These are phyloP conservation scores for Scleropages formosus DNA, from an alignment of 2,797 vertebrate species.

Conservation along the genomic window DNA sequence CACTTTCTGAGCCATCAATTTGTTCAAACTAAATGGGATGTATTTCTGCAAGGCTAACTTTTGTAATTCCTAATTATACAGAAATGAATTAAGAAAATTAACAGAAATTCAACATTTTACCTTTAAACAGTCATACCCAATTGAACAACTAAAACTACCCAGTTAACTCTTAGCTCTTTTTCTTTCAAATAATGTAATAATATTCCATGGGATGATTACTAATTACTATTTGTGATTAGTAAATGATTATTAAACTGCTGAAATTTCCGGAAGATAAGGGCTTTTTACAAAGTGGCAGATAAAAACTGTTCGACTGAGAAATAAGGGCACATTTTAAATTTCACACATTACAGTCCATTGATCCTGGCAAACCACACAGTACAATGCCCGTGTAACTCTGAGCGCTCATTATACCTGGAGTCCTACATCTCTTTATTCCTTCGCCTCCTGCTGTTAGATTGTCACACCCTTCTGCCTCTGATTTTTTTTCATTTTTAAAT, in stretches of 20 bases:
- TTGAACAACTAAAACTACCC: neutral
- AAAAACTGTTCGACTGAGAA: neutral
- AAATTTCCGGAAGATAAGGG: neutral
- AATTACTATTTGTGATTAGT: neutral
- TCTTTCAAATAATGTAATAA: neutral
- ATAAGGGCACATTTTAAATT: neutral
- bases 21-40: no score
- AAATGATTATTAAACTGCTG: neutral
- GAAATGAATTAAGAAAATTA: neutral
- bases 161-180: neutral
- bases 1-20: no score
- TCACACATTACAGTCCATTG: neutral
- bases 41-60: no score
- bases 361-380: constrained; percentile 8
- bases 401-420: constrained; percentile 1
- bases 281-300: neutral
- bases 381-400: neutral
- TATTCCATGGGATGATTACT: neutral
- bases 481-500: no score
- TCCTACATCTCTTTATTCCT: neutral
- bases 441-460: no score
- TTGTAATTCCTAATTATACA: no score
- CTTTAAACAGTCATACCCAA: neutral
- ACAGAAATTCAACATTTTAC: neutral
- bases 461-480: no score